Evolutionary conservation across 2,888 invertebrate species (phyloP), one percentile per base, ranked within the genome.

Genomic region (Drosophila ochracea): DNA sequence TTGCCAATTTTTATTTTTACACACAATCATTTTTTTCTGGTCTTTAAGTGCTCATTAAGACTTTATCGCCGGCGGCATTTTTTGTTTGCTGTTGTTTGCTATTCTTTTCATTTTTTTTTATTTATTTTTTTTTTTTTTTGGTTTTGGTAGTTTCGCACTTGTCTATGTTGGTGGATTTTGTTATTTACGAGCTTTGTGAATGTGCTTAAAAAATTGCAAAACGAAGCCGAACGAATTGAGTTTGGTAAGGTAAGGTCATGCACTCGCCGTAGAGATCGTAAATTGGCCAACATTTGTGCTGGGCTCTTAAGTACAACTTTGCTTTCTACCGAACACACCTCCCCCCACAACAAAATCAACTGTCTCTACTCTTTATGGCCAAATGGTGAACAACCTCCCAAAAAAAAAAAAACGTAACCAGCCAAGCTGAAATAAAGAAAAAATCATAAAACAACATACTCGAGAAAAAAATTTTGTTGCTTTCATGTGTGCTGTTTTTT

Each of bases 1-100:
- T 55, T 50, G 58, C 13, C 39, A 33, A 31, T 58, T 65, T 70
- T 43, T 35, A 35, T 67, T 72, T 76, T 35, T 35, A 62, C 62
- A 62, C 52, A 67, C 25, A 19, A 54, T 11, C 33, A 33, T 11
- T 61, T 61, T 61, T 67, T 31, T 49, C n/a, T 61, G 61, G 66
- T 37, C 53, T 73, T 81, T 53, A 58, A 82, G 81, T 68, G 83
- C 84, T 84, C 81, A 84, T 83, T 84, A 83, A 76, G 79, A 66
- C 47, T 60, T 66, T 68, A 74, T 72, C 62, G 69, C 77, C 69
- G 72, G 72, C 80, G 68, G 78, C 84, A 76, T 73, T 70, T 68
- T 67, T 73, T 71, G 55, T 69, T 76, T 57, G 49, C 67, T 67
- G 67, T 75, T 69, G 57, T 69, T 78, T 60, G 43, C 28, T 62